Evolutionary conservation across 2,797 vertebrate genomes (phyloP), one percentile per base, ranked within the genome.

Genomic region (Hoplostethus atlanticus): DNA sequence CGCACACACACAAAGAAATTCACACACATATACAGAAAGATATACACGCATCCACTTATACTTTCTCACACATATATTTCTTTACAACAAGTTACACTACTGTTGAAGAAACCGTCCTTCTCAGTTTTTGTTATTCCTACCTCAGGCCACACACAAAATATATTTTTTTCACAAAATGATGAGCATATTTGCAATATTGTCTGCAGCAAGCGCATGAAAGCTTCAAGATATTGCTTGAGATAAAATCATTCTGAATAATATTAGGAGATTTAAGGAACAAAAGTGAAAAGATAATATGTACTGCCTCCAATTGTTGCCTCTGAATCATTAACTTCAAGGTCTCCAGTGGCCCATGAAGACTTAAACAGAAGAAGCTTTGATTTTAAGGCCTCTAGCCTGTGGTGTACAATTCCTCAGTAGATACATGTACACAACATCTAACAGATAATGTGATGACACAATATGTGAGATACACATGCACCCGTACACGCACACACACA

Each of bases 371-470:
- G 52, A 52, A 15, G 52, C 13, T 56, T 56, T 56, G 30, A 56
- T 56, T 28, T 8, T 15, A 36, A 36, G 1, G 15, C 25, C 6
- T 30, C 58, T 15, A 28, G 4, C 38, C 2, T 48, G 68, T 9
- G 44, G 1, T 12, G n/a, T n/a, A 44, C 76, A 58, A 25, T 50
- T 72, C 51, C 56, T 59, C 61, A 28, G 48, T 31, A 55, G 69
- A 56, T 34, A 73, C 78, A 79, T 71, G 50, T 5, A 21, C 38
- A 55, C 68, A 70, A 74, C 78, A 77, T 80, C 62, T 67, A 51
- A 36, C 47, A 76, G 75, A 88, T 90, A 79, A 88, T 76, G 67
- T 60, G 75, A 79, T 60, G 64, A 48, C 47, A 63, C 68, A 58
- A 53, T 54, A 62, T 63, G 64, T 81, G 60, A 47, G 61, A 83